Evolutionary conservation across 2,888 invertebrate genomes (phyloP).

Genomic region (Plebejus anna): DNA sequence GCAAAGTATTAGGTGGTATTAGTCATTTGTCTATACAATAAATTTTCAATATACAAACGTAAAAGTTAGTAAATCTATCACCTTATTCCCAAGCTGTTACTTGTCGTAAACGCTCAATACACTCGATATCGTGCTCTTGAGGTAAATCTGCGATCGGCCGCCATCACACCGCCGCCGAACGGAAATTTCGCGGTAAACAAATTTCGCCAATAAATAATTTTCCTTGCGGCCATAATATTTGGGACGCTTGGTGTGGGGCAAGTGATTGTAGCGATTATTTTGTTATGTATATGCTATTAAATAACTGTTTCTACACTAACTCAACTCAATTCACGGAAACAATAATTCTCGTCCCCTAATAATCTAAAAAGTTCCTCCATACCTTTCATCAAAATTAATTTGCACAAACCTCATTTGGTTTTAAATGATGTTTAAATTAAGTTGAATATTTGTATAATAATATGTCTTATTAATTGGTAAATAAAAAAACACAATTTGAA

Average conservation of each 20-base stretch:
- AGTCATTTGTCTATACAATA: too few relatives aligned
- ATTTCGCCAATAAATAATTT: conserved; percentile 40
- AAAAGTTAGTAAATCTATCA: background rate
- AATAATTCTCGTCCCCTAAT: too few relatives aligned
- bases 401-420: too few relatives aligned
- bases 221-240: conserved; percentile 38
- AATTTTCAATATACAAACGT: background rate
- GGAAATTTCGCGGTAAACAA: conserved; percentile 40
- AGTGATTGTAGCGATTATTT: conserved; percentile 16
- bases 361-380: too few relatives aligned
- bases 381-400: too few relatives aligned
- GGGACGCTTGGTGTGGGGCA: conserved; percentile 28
- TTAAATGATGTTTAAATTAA: too few relatives aligned
- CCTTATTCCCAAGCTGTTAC: background rate
- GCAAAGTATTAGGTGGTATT: too few relatives aligned
- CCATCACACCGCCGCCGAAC: conserved; percentile 40
- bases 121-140: background rate
- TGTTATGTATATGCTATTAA: background rate
- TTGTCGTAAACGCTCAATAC: background rate
- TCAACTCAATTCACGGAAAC: too few relatives aligned
- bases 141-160: conserved; percentile 41
- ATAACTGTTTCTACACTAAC: too few relatives aligned
- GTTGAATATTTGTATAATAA: too few relatives aligned
- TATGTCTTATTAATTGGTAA: too few relatives aligned
- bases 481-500: too few relatives aligned